phyloP scores from a whole-genome alignment of 2,113 vertebrate species.

The Pao palembangensis region DNA sequence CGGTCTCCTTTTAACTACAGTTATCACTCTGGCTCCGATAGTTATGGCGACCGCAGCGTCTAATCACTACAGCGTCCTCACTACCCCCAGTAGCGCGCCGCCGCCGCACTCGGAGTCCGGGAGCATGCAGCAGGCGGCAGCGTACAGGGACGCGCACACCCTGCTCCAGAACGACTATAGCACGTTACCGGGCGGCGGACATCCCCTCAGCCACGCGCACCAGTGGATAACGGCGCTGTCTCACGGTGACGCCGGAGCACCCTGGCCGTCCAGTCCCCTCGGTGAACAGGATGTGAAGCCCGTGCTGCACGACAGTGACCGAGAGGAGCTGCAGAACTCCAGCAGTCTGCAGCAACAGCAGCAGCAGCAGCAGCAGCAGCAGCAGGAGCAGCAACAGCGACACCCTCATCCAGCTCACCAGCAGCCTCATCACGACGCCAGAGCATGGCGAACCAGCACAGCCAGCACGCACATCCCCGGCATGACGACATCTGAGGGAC shows the following conservation, averaged over 20 bases:
- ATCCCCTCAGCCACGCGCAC: slow-evolving; percentile 95
- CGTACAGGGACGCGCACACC: slow-evolving; percentile 91
- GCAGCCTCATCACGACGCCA: slow-evolving; percentile 85
- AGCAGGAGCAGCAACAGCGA: slow-evolving; percentile 80
- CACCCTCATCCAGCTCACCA: slow-evolving; percentile 84
- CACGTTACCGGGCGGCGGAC: slow-evolving; percentile 85
- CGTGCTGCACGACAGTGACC: slow-evolving; percentile 81
- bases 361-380: slow-evolving; percentile 71
- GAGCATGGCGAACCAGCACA: slow-evolving; percentile 83
- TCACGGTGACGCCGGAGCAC: slow-evolving; percentile 84
- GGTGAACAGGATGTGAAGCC: slow-evolving; percentile 94
- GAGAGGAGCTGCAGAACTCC: slow-evolving; percentile 82
- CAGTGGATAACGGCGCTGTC: slow-evolving; percentile 94
- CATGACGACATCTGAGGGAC: slow-evolving; percentile 87
- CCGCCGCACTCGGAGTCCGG: slow-evolving; percentile 86
- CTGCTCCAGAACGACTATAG: slow-evolving; percentile 84
- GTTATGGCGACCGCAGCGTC: slow-evolving; percentile 97
- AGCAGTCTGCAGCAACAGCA: slow-evolving; percentile 78
- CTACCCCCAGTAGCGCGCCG: slow-evolving; percentile 84
- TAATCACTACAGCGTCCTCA: slow-evolving; percentile 95
- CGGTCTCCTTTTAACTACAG: slow-evolving; percentile 81
- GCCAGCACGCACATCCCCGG: slow-evolving; percentile 83
- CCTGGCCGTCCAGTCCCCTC: slow-evolving; percentile 87
- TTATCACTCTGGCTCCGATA: slow-evolving; percentile 85
- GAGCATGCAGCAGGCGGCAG: slow-evolving; percentile 88